Evolutionary conservation across 2,888 invertebrate genomes (phyloP).

Genomic region (Scaptomyza cyrtandrae): DNA sequence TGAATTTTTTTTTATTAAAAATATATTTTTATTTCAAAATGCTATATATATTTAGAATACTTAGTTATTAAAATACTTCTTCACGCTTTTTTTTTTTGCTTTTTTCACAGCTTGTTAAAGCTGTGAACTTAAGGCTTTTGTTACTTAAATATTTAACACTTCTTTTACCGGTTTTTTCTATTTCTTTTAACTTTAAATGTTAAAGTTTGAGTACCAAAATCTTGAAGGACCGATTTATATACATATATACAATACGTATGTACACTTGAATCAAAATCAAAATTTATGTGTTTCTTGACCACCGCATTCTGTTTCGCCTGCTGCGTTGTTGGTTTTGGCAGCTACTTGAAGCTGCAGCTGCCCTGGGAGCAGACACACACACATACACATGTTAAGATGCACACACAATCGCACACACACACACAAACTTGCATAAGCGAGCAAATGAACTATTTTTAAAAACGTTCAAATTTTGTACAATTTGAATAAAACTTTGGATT

Average conservation of each 20-base stretch:
- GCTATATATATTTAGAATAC: no score
- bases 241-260: not conserved
- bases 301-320: constrained; percentile 14
- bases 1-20: no score
- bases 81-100: no score
- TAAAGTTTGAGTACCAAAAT: not conserved
- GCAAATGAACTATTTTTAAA: constrained; percentile 80
- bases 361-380: constrained; percentile 64
- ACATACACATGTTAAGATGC: constrained; percentile 13
- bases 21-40: no score
- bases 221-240: not conserved
- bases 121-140: no score
- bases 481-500: constrained; percentile 14
- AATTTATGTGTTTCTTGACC: constrained; percentile 30
- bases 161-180: not conserved
- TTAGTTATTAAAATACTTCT: no score
- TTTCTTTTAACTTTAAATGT: no score
- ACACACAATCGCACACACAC: constrained; percentile 26
- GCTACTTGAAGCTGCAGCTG: constrained; percentile 51
- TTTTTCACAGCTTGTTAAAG: no score
- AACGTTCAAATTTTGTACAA: constrained; percentile 54
- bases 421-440: constrained; percentile 22
- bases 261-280: not conserved
- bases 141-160: no score
- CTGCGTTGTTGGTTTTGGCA: constrained; percentile 27